Evolutionary conservation across 1,140 invertebrate genomes (phyloP), one percentile per base, ranked within the genome.

Genomic region (Venustaconcha ellipsiformis): DNA sequence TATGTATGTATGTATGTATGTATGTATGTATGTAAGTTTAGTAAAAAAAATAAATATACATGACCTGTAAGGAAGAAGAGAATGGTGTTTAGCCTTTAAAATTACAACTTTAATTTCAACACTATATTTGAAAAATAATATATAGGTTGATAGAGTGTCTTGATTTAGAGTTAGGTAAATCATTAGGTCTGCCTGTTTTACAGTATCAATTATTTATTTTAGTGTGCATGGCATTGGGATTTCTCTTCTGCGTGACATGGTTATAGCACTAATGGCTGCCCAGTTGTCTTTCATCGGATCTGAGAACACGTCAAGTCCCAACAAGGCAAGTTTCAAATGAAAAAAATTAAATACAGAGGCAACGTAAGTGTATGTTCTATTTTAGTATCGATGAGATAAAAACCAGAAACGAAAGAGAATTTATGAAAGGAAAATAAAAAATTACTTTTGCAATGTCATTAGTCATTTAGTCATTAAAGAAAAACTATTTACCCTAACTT

Each of bases 271-370:
- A 23, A 76, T 76, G 68, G 74, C 69, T 18, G 74, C 74, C 37
- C 74, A 76, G 69, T 13, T 76, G 14, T 76, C 74, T 14, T 76
- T 76, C 58, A 67, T 76, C 17, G 74, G 74, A 14, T 55, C 74
- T 11, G 74, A 76, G 37, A 76, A 76, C 56, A 62, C 63, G 17
- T 37, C 74, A 63, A 26, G 23, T 71, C n/a, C 74, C 74, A 23
- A 69, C 71, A 70, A 66, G 18, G 23, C 13, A 23, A 62, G 59
- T n/a, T 62, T 18, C 23, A 23, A 18, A n/a, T n/a, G 0, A 23
- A 62, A 62, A 18, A 62, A n/a, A n/a, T 62, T 8, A 23, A n/a
- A 18, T n/a, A n/a, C 59, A 62, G 6, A 23, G 13, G 59, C 18
- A 18, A 62, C 6, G 18, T 62, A 62, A 62, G 23, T 18, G 23